Conservation (phyloP, 2,797 vertebrate species). For the Megalops cyprinoides region DNA sequence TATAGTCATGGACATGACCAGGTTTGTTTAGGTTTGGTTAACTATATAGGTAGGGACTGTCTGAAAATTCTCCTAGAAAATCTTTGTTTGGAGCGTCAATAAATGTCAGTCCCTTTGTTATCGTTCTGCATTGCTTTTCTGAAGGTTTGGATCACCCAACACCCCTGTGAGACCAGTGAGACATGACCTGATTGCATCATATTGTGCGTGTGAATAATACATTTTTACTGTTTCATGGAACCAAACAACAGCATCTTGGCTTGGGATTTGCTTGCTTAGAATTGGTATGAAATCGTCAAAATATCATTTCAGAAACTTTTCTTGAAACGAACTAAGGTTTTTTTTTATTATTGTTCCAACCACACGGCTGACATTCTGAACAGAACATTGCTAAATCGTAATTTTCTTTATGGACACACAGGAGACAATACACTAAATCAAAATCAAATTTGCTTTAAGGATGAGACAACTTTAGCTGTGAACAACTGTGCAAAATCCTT, state of each 20-base stretch:
- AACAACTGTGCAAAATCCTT: background rate
- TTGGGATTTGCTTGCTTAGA: background rate
- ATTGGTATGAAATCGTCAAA: background rate
- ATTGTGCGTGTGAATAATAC: background rate
- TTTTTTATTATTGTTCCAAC: background rate
- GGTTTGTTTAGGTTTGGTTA: too few relatives aligned
- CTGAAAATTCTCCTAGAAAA: too few relatives aligned
- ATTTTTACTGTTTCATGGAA: background rate
- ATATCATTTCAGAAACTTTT: background rate
- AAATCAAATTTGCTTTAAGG: background rate
- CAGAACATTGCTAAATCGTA: background rate
- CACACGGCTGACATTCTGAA: background rate
- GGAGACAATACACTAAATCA: background rate
- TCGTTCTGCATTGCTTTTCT: too few relatives aligned
- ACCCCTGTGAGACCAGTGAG: too few relatives aligned
- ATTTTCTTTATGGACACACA: background rate
- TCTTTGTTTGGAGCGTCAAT: too few relatives aligned
- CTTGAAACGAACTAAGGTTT: background rate
- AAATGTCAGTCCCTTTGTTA: too few relatives aligned
- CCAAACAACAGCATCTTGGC: background rate
- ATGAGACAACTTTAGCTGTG: background rate
- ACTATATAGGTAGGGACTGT: too few relatives aligned
- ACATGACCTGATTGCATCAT: background rate
- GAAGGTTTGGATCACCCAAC: too few relatives aligned
- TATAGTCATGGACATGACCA: too few relatives aligned